Evolutionary conservation across 2,888 invertebrate species (phyloP).

Genomic region (Gisinianus flammeolus): DNA sequence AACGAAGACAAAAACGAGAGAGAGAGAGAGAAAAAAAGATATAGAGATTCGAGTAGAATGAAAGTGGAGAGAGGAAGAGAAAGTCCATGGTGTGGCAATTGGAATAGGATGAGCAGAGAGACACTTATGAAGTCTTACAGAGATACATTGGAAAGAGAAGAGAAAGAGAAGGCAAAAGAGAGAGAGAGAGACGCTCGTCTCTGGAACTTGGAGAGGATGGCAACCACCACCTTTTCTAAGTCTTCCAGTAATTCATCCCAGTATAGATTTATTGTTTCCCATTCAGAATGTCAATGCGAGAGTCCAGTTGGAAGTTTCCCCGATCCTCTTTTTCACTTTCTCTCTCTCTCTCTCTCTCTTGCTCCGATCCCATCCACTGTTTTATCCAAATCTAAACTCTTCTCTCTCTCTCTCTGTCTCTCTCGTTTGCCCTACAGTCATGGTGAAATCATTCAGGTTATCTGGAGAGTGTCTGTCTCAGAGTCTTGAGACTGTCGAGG

Average conservation of each 20-base stretch:
- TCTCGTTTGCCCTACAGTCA: too few species aligned
- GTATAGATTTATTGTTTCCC: slow-evolving; percentile 36
- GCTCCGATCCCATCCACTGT: too few species aligned
- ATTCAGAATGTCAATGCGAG: slow-evolving; percentile 28
- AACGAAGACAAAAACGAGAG: too few species aligned
- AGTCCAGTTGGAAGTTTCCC: slow-evolving; percentile 19
- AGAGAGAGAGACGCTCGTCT: neutral
- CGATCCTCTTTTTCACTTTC: neutral
- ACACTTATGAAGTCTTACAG: slow-evolving; percentile 9
- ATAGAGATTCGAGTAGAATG: neutral
- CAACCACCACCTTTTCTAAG: neutral
- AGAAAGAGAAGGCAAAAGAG: neutral
- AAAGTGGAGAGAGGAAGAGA: neutral
- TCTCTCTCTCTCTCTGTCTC: too few species aligned
- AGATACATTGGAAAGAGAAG: neutral
- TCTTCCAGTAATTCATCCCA: slow-evolving; percentile 27
- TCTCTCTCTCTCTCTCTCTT: neutral
- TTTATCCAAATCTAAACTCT: too few species aligned
- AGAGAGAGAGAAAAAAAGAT: neutral
- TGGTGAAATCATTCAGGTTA: slow-evolving; percentile 9
- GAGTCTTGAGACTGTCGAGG: neutral
- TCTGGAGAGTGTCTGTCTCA: slow-evolving; percentile 20
- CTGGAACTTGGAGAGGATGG: slow-evolving; percentile 6
- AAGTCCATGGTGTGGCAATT: neutral
- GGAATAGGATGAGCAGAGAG: slow-evolving; percentile 1